phyloP scores from a whole-genome alignment of 2,797 vertebrate species.

The Neostethus bicornis region DNA sequence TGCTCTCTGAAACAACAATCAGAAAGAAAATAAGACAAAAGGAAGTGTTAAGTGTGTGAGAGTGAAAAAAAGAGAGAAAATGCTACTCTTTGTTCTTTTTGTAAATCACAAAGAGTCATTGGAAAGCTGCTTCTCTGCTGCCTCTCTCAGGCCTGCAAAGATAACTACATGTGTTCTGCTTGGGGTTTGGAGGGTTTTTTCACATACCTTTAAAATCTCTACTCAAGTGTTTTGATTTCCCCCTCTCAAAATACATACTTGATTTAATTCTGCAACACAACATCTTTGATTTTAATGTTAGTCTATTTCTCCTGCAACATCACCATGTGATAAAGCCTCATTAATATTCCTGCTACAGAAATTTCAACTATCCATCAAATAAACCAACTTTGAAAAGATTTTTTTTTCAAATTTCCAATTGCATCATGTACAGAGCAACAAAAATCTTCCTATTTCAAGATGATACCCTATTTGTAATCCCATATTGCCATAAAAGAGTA shows the following conservation, averaged over 20 bases:
- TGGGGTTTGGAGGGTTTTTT: conserved; percentile 12
- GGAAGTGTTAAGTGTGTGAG: conserved; percentile 1
- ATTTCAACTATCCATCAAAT: too few species aligned
- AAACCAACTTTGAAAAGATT: too few species aligned
- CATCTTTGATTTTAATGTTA: too few species aligned
- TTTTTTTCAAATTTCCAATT: too few species aligned
- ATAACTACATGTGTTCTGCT: conserved; percentile 53
- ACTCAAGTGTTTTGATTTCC: not conserved
- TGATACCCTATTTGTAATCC: too few species aligned
- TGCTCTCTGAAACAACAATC: conserved; percentile 12
- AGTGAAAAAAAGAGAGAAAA: conserved; percentile 13
- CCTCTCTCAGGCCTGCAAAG: conserved; percentile 71
- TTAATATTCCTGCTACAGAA: too few species aligned
- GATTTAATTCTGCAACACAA: too few species aligned
- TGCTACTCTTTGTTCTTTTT: conserved; percentile 43
- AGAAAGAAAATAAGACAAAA: not conserved
- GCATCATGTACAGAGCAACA: too few species aligned
- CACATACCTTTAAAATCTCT: not conserved
- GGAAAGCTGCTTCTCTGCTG: conserved; percentile 79
- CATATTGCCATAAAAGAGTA: conserved; percentile 17
- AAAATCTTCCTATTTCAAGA: too few species aligned
- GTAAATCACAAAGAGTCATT: conserved; percentile 39
- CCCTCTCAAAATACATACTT: not conserved
- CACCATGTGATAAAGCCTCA: too few species aligned
- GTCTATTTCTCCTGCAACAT: too few species aligned